A percentile compares a stretch with the other conserved stretches of the same genome.
phyloP scores from a whole-genome alignment of 2,113 vertebrate species.

The Corythornis cristatus region DNA sequence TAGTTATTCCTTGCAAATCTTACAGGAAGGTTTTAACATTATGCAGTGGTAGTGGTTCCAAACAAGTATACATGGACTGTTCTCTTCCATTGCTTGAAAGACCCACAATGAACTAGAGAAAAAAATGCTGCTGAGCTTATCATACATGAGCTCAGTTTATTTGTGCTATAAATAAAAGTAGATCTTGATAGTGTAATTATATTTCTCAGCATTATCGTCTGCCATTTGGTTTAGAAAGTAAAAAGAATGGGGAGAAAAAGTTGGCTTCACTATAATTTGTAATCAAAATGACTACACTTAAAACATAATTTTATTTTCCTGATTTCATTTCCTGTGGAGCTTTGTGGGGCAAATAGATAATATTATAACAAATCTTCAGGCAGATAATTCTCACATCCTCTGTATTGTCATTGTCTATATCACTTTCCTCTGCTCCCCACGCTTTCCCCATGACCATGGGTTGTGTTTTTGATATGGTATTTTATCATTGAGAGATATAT shows the following conservation, averaged over 20 bases:
- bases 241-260: constrained; percentile 24
- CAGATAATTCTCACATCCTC: not conserved
- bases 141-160: constrained; percentile 56
- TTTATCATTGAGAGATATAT: not conserved
- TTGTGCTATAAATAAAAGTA: constrained; percentile 67
- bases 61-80: not conserved
- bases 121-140: constrained; percentile 5
- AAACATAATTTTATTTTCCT: constrained; percentile 65
- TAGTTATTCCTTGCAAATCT: constrained; percentile 49
- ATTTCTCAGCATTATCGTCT: constrained; percentile 68
- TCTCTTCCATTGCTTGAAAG: not conserved
- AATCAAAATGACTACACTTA: constrained; percentile 69
- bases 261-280: constrained; percentile 50
- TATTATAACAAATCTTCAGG: not conserved
- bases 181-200: constrained; percentile 65
- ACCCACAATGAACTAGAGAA: constrained; percentile 1
- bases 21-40: constrained; percentile 7
- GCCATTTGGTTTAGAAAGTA: constrained; percentile 57
- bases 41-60: constrained; percentile 10
- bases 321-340: constrained; percentile 52
- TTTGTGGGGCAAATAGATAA: constrained; percentile 55
- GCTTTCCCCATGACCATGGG: not conserved
- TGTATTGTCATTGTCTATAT: not conserved
- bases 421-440: not conserved
- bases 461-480: not conserved